A percentile compares a stretch with the other conserved stretches of the same genome.
Evolutionary conservation across 30 jellyfish, hydroid and myxozoan species (phyloP).

Genomic region (Turritopsis dohrnii): DNA sequence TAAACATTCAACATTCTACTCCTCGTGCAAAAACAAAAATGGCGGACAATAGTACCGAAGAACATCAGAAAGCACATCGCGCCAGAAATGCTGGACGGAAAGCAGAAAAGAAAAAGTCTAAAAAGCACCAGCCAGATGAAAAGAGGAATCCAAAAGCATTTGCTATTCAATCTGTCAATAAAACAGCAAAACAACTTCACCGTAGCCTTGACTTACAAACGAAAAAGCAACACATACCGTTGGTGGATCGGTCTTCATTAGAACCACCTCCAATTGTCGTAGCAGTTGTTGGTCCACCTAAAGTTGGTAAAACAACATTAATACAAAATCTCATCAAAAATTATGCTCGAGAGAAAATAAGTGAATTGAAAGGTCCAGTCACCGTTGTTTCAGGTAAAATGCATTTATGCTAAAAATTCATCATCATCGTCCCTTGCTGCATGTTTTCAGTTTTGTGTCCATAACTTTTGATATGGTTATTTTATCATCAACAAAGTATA

Average conservation of each 20-base stretch:
- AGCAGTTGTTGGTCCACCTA: constrained; percentile 93
- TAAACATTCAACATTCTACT: neutral
- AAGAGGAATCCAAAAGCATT: constrained; percentile 80
- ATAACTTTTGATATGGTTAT: too few relatives aligned
- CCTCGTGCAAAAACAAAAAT: constrained; percentile 32
- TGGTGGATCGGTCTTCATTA: constrained; percentile 65
- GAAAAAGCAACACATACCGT: constrained; percentile 74
- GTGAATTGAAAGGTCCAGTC: constrained; percentile 85
- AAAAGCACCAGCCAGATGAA: constrained; percentile 30
- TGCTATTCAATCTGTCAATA: constrained; percentile 74
- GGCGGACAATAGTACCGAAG: constrained; percentile 46
- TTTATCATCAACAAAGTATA: too few relatives aligned
- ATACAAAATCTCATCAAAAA: constrained; percentile 67
- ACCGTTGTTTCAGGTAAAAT: constrained; percentile 88
- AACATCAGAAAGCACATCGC: constrained; percentile 54
- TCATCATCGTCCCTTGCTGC: too few relatives aligned
- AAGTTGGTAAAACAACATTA: constrained; percentile 95
- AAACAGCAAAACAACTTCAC: constrained; percentile 68
- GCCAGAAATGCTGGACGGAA: constrained; percentile 81
- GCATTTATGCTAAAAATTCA: too few relatives aligned
- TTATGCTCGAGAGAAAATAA: constrained; percentile 74
- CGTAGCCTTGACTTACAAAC: constrained; percentile 81
- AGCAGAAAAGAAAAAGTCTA: constrained; percentile 63
- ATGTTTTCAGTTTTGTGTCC: too few relatives aligned
- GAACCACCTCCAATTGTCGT: constrained; percentile 96